Conservation (phyloP, 2,113 vertebrate species). For the Pleuronectes platessa region DNA sequence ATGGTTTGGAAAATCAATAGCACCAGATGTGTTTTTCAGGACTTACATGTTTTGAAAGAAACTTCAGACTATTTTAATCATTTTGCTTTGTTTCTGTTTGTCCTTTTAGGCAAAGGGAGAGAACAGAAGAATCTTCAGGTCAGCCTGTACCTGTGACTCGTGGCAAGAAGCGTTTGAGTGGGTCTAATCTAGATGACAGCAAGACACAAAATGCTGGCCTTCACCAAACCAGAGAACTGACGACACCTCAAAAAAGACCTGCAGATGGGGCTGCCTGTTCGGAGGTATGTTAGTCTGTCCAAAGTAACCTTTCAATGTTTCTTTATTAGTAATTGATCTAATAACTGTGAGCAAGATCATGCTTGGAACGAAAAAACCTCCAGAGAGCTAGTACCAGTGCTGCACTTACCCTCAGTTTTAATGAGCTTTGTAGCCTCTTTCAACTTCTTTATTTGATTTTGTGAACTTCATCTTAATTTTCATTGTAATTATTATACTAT, state of each 20-base stretch:
- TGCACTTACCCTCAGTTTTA: neutral
- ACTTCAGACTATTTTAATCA: neutral
- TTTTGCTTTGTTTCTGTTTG: slow-evolving; percentile 15
- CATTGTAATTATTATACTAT: too few species aligned
- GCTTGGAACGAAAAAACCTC: neutral
- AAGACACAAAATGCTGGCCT: neutral
- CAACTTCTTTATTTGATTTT: too few species aligned
- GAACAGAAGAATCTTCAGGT: slow-evolving; percentile 15
- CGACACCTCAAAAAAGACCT: slow-evolving; percentile 34
- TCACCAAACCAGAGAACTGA: slow-evolving; percentile 14
- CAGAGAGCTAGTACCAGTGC: neutral
- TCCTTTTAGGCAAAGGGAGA: slow-evolving; percentile 35
- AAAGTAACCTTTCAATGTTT: neutral
- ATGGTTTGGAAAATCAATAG: neutral
- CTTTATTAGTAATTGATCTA: neutral
- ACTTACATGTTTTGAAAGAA: neutral
- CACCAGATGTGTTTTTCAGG: neutral
- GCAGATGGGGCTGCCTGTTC: slow-evolving; percentile 28
- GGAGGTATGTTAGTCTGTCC: slow-evolving; percentile 47
- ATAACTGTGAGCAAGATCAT: neutral
- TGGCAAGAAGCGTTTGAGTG: neutral
- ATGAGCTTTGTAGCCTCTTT: too few species aligned
- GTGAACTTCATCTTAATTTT: too few species aligned
- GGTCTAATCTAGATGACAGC: too few species aligned
- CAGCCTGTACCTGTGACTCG: slow-evolving; percentile 12